Conservation (phyloP, 35 echinoderm and acorn worm genomes). For the Ophioderma brevispina region DNA sequence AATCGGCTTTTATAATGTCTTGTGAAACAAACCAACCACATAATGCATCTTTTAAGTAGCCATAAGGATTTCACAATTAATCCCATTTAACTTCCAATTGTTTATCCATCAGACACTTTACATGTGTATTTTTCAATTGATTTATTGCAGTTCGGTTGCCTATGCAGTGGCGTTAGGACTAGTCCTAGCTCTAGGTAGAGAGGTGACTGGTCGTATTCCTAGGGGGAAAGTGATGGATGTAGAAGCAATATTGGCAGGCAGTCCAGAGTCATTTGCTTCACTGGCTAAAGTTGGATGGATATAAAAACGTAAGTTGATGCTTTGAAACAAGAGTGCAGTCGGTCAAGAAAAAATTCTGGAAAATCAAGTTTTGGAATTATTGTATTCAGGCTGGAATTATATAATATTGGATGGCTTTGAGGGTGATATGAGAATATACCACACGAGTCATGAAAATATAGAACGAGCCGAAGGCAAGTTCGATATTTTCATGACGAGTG, state of each 20-base stretch:
- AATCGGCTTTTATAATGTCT: too few species aligned
- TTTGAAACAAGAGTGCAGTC: too few species aligned
- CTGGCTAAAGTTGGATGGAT: constrained; percentile 88
- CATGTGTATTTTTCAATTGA: neutral
- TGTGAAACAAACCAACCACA: too few species aligned
- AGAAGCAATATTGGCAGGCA: constrained; percentile 82
- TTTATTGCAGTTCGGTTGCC: constrained; percentile 69
- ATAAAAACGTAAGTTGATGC: constrained; percentile 81
- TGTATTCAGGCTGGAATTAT: too few species aligned
- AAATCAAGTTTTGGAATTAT: too few species aligned
- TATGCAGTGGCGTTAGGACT: constrained; percentile 89
- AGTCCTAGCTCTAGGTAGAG: constrained; percentile 78
- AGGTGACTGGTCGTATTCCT: constrained; percentile 88
- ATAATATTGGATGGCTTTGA: too few species aligned
- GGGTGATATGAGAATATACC: too few species aligned
- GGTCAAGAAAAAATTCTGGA: too few species aligned
- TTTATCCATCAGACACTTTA: neutral
- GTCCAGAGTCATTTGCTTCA: constrained; percentile 69
- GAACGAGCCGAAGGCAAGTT: too few species aligned
- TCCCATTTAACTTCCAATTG: neutral
- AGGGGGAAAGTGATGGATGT: constrained; percentile 85
- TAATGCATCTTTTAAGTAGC: too few species aligned
- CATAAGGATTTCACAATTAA: neutral
- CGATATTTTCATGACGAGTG: too few species aligned
- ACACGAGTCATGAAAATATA: too few species aligned